Percentiles rank a stretch among this genome's conserved stretches.
Conservation (phyloP, 2,797 vertebrate genomes). For the Ficedula albicollis region DNA sequence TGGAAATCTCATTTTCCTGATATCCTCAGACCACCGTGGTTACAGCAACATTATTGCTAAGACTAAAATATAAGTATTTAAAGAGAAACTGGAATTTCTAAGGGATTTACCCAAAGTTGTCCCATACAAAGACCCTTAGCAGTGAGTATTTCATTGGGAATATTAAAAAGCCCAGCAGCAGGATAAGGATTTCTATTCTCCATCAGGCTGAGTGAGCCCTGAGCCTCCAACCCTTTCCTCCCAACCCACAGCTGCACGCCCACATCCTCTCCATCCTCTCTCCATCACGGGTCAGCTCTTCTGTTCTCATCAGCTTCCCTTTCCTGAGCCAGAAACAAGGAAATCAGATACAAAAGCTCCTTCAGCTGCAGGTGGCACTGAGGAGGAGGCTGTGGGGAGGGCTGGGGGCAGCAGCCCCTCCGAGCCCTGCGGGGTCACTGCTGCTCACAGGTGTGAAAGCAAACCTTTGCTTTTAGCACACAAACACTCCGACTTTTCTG, state of each 20-base stretch:
- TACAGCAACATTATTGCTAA: background rate
- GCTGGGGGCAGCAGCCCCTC: background rate
- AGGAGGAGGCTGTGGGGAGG: background rate
- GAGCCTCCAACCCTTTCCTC: background rate
- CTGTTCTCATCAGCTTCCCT: background rate
- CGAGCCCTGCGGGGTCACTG: background rate
- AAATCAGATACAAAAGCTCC: constrained; percentile 57
- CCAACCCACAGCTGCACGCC: accelerated
- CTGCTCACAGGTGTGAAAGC: background rate
- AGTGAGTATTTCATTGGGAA: background rate
- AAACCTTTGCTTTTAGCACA: constrained; percentile 1
- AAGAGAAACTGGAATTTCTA: background rate
- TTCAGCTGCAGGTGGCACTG: background rate
- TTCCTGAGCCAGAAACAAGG: background rate
- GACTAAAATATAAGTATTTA: background rate
- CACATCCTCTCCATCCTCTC: background rate
- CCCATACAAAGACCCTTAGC: background rate
- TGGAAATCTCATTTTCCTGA: background rate
- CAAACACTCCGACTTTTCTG: background rate
- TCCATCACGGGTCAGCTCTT: background rate
- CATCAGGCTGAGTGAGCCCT: background rate
- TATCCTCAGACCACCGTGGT: background rate
- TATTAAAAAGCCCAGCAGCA: background rate
- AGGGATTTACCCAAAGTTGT: background rate
- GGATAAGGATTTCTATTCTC: background rate